Evolutionary conservation across 2,797 vertebrate species (phyloP).

Genomic region (Pachyuromys duprasi): DNA sequence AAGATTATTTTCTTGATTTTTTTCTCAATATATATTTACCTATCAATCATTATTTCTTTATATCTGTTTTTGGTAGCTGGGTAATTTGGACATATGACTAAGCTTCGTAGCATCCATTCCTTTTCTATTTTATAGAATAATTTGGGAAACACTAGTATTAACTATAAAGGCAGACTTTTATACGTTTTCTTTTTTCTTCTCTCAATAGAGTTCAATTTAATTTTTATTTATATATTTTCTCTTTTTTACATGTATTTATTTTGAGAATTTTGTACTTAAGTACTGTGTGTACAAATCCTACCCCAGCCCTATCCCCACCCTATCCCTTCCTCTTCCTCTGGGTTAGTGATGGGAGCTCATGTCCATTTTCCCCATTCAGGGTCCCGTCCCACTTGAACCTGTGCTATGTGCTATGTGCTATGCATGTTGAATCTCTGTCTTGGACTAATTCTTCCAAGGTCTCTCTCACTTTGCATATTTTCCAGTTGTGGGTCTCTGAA

Average conservation of each 20-base stretch:
- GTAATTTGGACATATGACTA: not conserved
- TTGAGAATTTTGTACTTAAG: not conserved
- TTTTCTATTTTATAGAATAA: not conserved
- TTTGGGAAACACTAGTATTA: not conserved
- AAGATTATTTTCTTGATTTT: not conserved
- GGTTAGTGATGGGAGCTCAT: not conserved
- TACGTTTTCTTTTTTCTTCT: not conserved
- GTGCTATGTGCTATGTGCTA: not conserved
- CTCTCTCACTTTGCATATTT: not conserved
- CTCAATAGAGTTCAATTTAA: not conserved
- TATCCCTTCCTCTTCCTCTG: not conserved
- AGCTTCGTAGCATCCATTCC: not conserved
- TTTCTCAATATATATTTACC: not conserved
- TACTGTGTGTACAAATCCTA: not conserved
- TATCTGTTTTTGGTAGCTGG: not conserved
- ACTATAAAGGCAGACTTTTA: not conserved
- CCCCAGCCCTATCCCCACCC: not conserved
- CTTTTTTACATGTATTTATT: not conserved
- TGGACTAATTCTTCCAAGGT: not conserved
- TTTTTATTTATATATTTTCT: not conserved
- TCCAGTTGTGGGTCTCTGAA: not conserved
- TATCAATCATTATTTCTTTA: too few species aligned
- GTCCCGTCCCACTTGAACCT: not conserved
- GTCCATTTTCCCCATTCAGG: not conserved
- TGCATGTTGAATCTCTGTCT: not conserved